Percentiles rank a stretch among this genome's conserved stretches.
Evolutionary conservation across 1,140 invertebrate genomes (phyloP).

Genomic region (Drosophila persimilis): DNA sequence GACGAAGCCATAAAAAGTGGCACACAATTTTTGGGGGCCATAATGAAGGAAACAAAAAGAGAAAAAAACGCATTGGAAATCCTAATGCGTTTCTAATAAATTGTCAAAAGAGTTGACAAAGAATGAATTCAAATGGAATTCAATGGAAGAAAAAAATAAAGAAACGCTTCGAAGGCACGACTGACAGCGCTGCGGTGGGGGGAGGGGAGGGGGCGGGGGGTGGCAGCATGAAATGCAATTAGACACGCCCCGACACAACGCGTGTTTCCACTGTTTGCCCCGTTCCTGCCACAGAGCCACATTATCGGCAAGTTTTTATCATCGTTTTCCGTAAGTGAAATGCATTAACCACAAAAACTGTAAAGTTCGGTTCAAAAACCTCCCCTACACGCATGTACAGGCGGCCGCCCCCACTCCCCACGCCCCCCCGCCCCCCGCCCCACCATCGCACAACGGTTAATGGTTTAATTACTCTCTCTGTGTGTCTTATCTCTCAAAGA

Average conservation of each 20-base stretch:
- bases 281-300: background rate
- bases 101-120: conserved; percentile 63
- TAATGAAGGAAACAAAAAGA: background rate
- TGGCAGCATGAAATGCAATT: conserved; percentile 53
- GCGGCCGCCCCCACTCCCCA: too few species aligned
- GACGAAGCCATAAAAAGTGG: conserved; percentile 33
- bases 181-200: conserved; percentile 24
- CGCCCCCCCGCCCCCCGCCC: too few species aligned
- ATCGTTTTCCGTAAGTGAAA: conserved; percentile 56
- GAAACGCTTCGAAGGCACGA: conserved; percentile 16
- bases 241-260: conserved; percentile 47
- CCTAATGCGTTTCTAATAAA: conserved; percentile 58
- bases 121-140: conserved; percentile 50
- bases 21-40: conserved; percentile 12
- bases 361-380: conserved; percentile 33
- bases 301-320: conserved; percentile 57
- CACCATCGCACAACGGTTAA: conserved; percentile 6
- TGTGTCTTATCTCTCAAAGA: conserved; percentile 21
- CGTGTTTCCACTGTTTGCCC: background rate
- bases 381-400: conserved; percentile 5
- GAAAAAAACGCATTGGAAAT: conserved; percentile 33
- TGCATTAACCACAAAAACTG: conserved; percentile 63
- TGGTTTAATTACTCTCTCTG: conserved; percentile 44
- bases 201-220: background rate
- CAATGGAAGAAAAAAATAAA: conserved; percentile 35